phyloP scores from a whole-genome alignment of 1,140 invertebrate species.

The Drosophila orena region DNA sequence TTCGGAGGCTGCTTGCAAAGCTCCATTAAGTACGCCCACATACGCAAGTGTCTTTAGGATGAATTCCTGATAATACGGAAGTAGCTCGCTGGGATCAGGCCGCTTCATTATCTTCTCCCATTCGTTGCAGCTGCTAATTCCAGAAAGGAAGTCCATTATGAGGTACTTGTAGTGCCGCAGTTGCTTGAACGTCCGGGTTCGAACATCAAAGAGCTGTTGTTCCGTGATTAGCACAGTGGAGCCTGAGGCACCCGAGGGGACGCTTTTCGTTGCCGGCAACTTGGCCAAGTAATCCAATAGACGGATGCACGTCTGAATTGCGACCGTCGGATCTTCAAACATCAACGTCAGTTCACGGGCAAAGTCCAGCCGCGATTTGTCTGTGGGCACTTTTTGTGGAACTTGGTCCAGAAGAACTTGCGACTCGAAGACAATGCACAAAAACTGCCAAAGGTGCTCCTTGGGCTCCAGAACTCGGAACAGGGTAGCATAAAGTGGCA shows the following conservation, averaged over 20 bases:
- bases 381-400: conserved; percentile 60
- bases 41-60: conserved; percentile 89
- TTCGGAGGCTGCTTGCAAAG: conserved; percentile 74
- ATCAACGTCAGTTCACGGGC: conserved; percentile 46
- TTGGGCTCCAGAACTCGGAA: conserved; percentile 89
- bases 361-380: conserved; percentile 59
- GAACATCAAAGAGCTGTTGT: conserved; percentile 89
- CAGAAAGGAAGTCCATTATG: conserved; percentile 89
- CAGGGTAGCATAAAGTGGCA: conserved; percentile 92
- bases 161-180: conserved; percentile 93
- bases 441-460: conserved; percentile 91
- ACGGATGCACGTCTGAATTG: conserved; percentile 88
- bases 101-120: conserved; percentile 87
- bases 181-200: conserved; percentile 89
- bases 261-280: conserved; percentile 36
- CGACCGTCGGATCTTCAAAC: conserved; percentile 85
- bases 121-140: conserved; percentile 87
- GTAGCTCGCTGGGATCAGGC: conserved; percentile 69
- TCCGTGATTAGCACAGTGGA: conserved; percentile 25
- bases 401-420: conserved; percentile 85
- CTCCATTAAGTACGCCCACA: conserved; percentile 88
- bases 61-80: conserved; percentile 87
- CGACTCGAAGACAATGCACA: conserved; percentile 89
- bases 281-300: conserved; percentile 87
- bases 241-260: conserved; percentile 63